A percentile compares a stretch with the other conserved stretches of the same genome.
Evolutionary conservation across 1,140 invertebrate species (phyloP).

Genomic region (Pogonognathellus flavescens): DNA sequence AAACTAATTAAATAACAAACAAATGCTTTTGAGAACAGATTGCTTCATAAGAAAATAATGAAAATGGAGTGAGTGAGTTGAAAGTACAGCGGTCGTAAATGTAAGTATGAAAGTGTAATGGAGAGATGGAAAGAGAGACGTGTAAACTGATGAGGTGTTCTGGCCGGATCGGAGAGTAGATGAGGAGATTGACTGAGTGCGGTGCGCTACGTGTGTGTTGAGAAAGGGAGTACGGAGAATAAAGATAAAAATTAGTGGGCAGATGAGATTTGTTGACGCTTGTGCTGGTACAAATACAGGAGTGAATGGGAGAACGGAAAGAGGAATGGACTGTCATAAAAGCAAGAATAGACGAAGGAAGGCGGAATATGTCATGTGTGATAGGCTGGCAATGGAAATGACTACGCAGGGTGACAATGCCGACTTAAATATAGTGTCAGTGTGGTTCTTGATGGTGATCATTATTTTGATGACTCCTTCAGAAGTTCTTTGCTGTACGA

Average conservation of each 20-base stretch:
- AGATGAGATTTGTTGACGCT: constrained; percentile 9
- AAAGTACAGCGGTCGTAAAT: too few relatives aligned
- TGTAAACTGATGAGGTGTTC: background rate
- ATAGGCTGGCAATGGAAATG: background rate
- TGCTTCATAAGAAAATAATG: too few relatives aligned
- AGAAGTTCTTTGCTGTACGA: constrained; percentile 18
- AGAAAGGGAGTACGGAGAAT: background rate
- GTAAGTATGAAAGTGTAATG: too few relatives aligned
- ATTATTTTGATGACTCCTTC: constrained; percentile 58
- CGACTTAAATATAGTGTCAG: constrained; percentile 18
- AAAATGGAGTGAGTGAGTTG: too few relatives aligned
- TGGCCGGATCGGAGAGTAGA: background rate
- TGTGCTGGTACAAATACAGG: background rate
- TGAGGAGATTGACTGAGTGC: background rate
- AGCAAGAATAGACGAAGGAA: background rate
- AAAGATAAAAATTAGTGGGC: constrained; percentile 4
- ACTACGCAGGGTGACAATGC: constrained; percentile 9
- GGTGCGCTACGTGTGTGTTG: background rate
- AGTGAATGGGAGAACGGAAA: background rate
- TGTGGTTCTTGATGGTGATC: constrained; percentile 35
- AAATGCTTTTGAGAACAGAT: too few relatives aligned
- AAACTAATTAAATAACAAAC: too few relatives aligned
- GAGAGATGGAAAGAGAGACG: background rate
- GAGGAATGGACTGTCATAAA: background rate
- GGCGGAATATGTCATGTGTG: background rate